These are phyloP conservation scores for Cheilosia impressa DNA, from an alignment of 2,888 invertebrate genomes.

Conservation along the genomic window DNA sequence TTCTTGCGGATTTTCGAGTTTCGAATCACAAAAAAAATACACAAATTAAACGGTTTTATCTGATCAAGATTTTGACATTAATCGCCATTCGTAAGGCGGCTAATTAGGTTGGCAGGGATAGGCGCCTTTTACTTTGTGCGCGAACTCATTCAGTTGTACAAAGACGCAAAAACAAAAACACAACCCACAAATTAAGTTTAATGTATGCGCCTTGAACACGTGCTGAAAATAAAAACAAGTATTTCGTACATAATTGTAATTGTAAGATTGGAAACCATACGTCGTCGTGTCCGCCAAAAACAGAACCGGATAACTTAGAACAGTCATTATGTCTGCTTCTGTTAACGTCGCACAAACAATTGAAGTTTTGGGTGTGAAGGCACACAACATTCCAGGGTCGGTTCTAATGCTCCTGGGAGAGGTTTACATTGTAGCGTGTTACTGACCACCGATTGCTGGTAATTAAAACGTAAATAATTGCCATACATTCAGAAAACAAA, in stretches of 20 bases:
- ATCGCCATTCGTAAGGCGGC: constrained; percentile 16
- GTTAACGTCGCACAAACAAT: not conserved
- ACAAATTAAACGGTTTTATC: constrained; percentile 60
- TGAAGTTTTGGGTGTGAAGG: not conserved
- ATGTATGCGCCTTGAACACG: constrained; percentile 65
- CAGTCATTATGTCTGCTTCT: not conserved
- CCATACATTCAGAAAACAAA: not conserved
- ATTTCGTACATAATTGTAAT: constrained; percentile 18
- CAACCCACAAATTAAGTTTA: constrained; percentile 59
- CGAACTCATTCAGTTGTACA: constrained; percentile 14
- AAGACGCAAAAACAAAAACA: constrained; percentile 21
- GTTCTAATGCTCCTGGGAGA: not conserved
- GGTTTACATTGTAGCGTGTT: constrained; percentile 15
- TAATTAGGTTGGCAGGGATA: constrained; percentile 32
- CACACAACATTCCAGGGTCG: constrained; percentile 10
- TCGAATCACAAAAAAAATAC: constrained; percentile 1
- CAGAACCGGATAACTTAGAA: not conserved
- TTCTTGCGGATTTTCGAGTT: constrained; percentile 20
- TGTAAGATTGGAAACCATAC: not conserved
- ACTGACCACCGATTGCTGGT: constrained; percentile 25
- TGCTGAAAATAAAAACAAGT: constrained; percentile 51
- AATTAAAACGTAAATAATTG: constrained; percentile 36
- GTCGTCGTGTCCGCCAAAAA: constrained; percentile 12
- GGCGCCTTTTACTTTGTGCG: constrained; percentile 37
- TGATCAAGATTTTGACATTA: constrained; percentile 61